phyloP scores from a whole-genome alignment of 2,797 vertebrate species.

The Crocodylus rhombifer region DNA sequence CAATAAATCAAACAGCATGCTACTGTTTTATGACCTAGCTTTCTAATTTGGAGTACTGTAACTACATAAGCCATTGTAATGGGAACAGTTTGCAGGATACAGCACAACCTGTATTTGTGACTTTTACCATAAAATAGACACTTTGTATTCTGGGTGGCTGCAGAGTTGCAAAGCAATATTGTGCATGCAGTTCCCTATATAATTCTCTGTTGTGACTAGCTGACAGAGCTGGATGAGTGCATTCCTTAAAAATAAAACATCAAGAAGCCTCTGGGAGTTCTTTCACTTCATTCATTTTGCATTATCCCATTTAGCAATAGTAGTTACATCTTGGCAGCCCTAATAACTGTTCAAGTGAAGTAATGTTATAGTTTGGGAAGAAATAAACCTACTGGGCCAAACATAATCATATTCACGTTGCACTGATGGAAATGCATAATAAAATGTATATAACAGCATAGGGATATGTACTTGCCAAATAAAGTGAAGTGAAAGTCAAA shows the following conservation, averaged over 20 bases:
- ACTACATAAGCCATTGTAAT: background rate
- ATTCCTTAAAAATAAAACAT: constrained; percentile 65
- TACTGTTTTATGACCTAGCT: background rate
- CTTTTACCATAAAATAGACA: background rate
- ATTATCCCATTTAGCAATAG: constrained; percentile 54
- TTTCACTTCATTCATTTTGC: constrained; percentile 51
- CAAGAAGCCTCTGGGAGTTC: constrained; percentile 46
- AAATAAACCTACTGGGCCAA: constrained; percentile 61
- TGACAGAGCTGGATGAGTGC: constrained; percentile 58
- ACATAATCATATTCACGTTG: constrained; percentile 31
- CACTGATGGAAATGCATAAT: constrained; percentile 15
- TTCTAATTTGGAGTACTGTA: background rate
- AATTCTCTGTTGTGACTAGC: constrained; percentile 60
- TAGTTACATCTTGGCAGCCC: constrained; percentile 53
- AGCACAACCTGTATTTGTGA: constrained; percentile 33
- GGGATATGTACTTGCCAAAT: constrained; percentile 28
- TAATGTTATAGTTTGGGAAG: constrained; percentile 56
- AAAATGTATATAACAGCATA: constrained; percentile 27
- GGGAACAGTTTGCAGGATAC: constrained; percentile 19
- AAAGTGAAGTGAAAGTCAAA: constrained; percentile 27
- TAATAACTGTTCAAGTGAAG: constrained; percentile 61
- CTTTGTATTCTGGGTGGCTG: background rate
- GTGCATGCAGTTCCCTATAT: constrained; percentile 53
- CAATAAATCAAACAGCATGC: background rate
- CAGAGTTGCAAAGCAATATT: constrained; percentile 48